Percentiles rank a stretch among this genome's conserved stretches.
These are phyloP conservation scores for Chiloscyllium punctatum DNA, from an alignment of 2,797 vertebrate species.

Conservation along the genomic window DNA sequence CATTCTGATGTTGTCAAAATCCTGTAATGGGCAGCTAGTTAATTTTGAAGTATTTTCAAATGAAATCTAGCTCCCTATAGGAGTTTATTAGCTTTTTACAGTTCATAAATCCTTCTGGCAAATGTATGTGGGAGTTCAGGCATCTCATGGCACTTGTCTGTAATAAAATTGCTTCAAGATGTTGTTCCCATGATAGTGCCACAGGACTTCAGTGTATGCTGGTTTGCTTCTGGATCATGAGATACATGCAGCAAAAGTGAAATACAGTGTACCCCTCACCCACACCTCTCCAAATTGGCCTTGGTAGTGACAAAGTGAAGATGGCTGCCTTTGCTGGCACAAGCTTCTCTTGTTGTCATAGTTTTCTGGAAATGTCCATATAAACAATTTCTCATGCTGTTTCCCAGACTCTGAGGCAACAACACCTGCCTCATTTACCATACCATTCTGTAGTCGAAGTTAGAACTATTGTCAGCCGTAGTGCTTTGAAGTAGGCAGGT, in stretches of 20 bases:
- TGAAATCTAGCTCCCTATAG: not conserved
- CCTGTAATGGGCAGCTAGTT: constrained; percentile 2
- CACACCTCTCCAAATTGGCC: no score
- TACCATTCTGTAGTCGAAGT: not conserved
- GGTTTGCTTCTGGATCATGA: not conserved
- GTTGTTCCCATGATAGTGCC: constrained; percentile 2
- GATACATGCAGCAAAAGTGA: not conserved
- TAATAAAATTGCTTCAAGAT: constrained; percentile 23
- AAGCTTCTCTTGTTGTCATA: not conserved
- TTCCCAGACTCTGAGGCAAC: not conserved
- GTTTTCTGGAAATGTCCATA: not conserved
- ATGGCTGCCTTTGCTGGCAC: not conserved
- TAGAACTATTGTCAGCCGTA: not conserved
- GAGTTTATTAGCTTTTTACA: constrained; percentile 9
- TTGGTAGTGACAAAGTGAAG: not conserved
- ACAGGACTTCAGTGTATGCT: not conserved
- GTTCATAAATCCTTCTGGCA: constrained; percentile 26
- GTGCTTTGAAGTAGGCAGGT: not conserved
- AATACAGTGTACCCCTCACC: no score
- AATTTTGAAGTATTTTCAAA: not conserved
- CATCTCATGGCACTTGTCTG: constrained; percentile 17
- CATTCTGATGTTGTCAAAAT: not conserved
- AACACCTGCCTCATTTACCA: not conserved
- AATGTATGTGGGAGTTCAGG: constrained; percentile 11
- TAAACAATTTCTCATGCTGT: not conserved